Base-by-base conservation (phyloP, 2,797 vertebrate genomes). In the Phoeniculus purpureus region DNA sequence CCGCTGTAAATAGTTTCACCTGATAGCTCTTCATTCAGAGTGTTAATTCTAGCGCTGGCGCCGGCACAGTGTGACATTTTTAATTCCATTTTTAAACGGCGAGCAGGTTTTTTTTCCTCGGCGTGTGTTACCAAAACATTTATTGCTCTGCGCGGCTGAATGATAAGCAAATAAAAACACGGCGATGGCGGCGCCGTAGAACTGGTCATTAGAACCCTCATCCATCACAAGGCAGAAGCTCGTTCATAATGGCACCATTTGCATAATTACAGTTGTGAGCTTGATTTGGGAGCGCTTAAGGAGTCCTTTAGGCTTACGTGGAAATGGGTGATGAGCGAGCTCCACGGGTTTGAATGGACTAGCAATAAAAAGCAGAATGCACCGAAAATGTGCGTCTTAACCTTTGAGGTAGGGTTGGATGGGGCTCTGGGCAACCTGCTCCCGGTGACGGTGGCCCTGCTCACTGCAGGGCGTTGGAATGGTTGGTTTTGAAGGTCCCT, bases 151-250 rank as follows among this genome's bases (percentile, higher is more conserved):
- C 31, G 60, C 68, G 6, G 81, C 25, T 71, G 86, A 93, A 6
- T 67, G 84, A 90, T 90, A 81, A 94, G 93, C 81, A 94, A 52
- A 92, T 92, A 85, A 95, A 94, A 51, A 78, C 78, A 62, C 9
- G 2, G 9, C 3, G 9, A 73, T 89, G 87, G 17, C 81, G 87
- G 82, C 5, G 20, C 22, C 84, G 85, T 64, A 62, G 75, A 2
- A 9, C 31, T 83, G 94, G 87, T 62, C 94, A 25, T 55, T 48
- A 27, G 91, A 92, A 85, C 16, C 81, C 77, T 88, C 60, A 60
- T 79, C 80, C 74, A 85, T 84, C 85, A 78, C 58, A 87, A 83
- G 61, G 68, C 66, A 48, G 12, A 56, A 80, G 61, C 26, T 12
- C 54, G 45, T 61, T 3, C 87, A 32, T 76, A 60, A 82, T 64